Conservation (phyloP, 2,113 vertebrate genomes). For the Gila orcuttii region DNA sequence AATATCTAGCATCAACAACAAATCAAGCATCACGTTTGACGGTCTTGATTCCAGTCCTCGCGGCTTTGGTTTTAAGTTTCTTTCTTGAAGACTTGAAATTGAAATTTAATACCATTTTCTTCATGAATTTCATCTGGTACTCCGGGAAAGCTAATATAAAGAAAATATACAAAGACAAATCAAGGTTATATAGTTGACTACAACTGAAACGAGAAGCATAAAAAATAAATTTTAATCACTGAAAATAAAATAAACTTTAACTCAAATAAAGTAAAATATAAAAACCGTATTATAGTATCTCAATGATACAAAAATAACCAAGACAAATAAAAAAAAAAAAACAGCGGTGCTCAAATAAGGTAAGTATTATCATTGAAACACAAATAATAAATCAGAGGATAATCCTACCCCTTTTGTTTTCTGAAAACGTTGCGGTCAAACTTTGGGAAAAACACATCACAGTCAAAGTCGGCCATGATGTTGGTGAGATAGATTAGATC, state of each 20-base stretch:
- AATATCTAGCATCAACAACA: background rate
- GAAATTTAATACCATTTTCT: slow-evolving; percentile 77
- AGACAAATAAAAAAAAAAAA: no score
- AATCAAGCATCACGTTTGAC: background rate
- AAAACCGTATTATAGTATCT: no score
- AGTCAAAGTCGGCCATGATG: slow-evolving; percentile 78
- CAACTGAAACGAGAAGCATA: background rate
- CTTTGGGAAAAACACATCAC: slow-evolving; percentile 79
- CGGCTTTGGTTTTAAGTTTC: background rate
- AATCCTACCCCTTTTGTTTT: slow-evolving; percentile 70
- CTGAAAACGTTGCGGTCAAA: slow-evolving; percentile 72
- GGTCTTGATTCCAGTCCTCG: background rate
- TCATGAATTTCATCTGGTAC: slow-evolving; percentile 77
- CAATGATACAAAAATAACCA: no score
- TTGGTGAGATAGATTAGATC: slow-evolving; percentile 78
- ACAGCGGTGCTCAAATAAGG: no score
- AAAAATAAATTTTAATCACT: no score
- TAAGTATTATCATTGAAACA: background rate
- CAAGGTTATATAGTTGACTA: no score
- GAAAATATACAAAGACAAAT: background rate
- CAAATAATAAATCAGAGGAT: background rate
- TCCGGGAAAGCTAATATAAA: slow-evolving; percentile 69
- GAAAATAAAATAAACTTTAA: no score
- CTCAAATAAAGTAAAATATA: no score
- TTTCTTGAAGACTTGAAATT: slow-evolving; percentile 78